These are phyloP conservation scores for Phthorimaea operculella DNA, from an alignment of 1,140 invertebrate species.

Conservation along the genomic window DNA sequence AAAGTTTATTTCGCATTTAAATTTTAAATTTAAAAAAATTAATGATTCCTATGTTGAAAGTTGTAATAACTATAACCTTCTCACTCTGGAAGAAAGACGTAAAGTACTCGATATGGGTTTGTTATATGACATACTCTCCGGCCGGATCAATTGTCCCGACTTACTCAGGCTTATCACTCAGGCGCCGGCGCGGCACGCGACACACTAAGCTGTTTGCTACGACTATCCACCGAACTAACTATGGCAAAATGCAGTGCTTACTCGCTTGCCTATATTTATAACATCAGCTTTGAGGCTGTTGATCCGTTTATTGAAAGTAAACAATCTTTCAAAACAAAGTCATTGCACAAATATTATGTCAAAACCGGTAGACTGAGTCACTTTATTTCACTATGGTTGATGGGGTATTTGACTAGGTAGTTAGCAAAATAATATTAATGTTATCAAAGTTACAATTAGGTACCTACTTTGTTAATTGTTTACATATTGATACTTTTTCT, in stretches of 20 bases:
- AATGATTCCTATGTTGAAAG: neutral
- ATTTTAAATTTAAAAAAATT: neutral
- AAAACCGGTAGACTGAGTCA: too few species aligned
- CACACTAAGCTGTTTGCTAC: neutral
- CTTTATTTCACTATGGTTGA: too few species aligned
- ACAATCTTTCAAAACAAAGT: neutral
- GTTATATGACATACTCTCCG: neutral
- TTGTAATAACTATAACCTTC: neutral
- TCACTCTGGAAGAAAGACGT: conserved; percentile 1
- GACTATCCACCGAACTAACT: neutral
- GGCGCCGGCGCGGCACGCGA: neutral
- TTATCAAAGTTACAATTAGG: too few species aligned
- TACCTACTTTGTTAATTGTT: too few species aligned
- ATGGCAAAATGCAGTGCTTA: conserved; percentile 1
- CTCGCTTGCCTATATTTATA: neutral
- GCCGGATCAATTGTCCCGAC: neutral
- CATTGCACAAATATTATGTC: neutral
- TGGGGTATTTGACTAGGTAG: too few species aligned
- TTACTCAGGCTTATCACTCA: neutral
- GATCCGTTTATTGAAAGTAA: neutral
- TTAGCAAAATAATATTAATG: too few species aligned
- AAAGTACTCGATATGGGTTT: neutral
- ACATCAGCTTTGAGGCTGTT: neutral
- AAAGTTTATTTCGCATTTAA: neutral
- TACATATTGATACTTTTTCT: too few species aligned